Base-by-base conservation (phyloP, 2,888 invertebrate genomes). In the Scotopteryx bipunctaria region DNA sequence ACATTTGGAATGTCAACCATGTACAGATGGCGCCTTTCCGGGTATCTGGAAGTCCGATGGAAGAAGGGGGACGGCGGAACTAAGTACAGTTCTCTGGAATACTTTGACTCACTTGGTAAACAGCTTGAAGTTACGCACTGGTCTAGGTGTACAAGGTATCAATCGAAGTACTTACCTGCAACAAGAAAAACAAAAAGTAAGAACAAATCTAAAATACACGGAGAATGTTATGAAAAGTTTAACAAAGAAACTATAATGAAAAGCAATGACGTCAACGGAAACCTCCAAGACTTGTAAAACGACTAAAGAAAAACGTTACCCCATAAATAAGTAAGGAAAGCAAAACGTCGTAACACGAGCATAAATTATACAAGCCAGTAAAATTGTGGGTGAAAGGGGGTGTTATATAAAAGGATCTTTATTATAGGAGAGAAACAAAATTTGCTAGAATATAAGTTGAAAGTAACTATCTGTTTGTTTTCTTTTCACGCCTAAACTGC, bases 91-190 rank as follows among this genome's bases (percentile, higher is more conserved):
- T n/a, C n/a, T n/a, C n/a, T n/a, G n/a, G n/a, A n/a, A n/a, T n/a
- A n/a, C n/a, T n/a, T n/a, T 3, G 9, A 27, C 27, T 27, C 11
- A 27, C 27, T 3, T 11, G 27, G 5, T 9, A 27, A 11, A 23
- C 2, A n/a, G n/a, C 23, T 23, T 27, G 9, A 4, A 9, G 27
- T 11, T 11, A 9, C 27, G 11, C 6, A 5, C 1, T n/a, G 9
- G 3, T 25, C 4, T 27, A 25, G n/a, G 9, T 9, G 25, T 6
- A 23, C 1, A 1, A 23, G n/a, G 9, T 27, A 1, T 27, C 8
- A 5, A 15, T 29, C 2, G 13, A 5, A n/a, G 37, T 41, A 61
- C 61, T 61, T 61, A 61, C 61, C 61, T 58, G 56, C 40, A 61
- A 59, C 52, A 61, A 55, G 17, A 40, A 23, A 42, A 45, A 11